A percentile compares a stretch with the other conserved stretches of the same genome.
phyloP scores from a whole-genome alignment of 2,888 invertebrate species.

The Amorpha juglandis region DNA sequence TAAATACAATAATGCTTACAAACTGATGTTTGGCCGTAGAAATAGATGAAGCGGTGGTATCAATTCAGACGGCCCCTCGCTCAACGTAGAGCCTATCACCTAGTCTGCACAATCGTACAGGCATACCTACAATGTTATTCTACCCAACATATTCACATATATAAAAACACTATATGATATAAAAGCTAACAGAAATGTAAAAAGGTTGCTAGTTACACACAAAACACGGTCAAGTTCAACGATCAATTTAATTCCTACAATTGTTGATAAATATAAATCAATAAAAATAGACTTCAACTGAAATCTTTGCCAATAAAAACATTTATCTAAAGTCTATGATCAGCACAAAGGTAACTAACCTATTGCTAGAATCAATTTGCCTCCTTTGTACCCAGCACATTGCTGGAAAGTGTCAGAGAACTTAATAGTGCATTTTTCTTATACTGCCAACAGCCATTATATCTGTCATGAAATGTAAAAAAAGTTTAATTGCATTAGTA shows the following conservation, averaged over 20 bases:
- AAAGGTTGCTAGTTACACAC: background rate
- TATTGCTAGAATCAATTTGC: slow-evolving; percentile 6
- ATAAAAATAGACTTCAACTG: too few relatives aligned
- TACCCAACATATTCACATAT: too few relatives aligned
- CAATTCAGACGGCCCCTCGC: too few relatives aligned
- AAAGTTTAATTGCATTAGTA: slow-evolving; percentile 58
- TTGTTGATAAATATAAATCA: background rate
- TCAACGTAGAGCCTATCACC: too few relatives aligned
- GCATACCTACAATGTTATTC: too few relatives aligned
- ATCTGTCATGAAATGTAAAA: slow-evolving; percentile 34
- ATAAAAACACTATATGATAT: too few relatives aligned
- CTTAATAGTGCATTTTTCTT: slow-evolving; percentile 21
- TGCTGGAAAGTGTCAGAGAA: slow-evolving; percentile 35
- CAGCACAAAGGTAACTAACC: slow-evolving; percentile 8
- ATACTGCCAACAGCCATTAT: slow-evolving; percentile 22
- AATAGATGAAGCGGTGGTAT: too few relatives aligned
- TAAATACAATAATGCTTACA: too few relatives aligned
- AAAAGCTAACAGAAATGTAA: too few relatives aligned
- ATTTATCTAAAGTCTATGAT: background rate
- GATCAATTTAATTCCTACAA: background rate
- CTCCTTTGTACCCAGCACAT: slow-evolving; percentile 26
- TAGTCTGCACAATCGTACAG: too few relatives aligned
- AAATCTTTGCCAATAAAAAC: too few relatives aligned
- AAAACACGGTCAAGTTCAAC: slow-evolving; percentile 2
- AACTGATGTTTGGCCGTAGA: too few relatives aligned